phyloP scores from a whole-genome alignment of 2,797 vertebrate species.

The Cossypha heuglini region DNA sequence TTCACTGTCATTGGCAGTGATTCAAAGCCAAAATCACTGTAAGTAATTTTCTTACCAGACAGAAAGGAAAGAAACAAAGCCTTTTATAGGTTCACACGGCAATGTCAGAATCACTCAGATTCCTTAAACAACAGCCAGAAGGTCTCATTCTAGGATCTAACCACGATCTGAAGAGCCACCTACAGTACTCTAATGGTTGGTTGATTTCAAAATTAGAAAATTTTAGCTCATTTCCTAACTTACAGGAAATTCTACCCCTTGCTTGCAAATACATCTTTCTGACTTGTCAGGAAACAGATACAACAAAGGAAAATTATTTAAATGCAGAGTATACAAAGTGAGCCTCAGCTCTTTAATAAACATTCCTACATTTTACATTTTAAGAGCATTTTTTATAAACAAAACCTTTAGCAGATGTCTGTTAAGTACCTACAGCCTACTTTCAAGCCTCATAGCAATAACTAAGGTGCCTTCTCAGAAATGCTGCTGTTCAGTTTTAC shows the following conservation, averaged over 20 bases:
- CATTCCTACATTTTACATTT: background rate
- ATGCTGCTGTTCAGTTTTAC: constrained; percentile 73
- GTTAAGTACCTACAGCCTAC: background rate
- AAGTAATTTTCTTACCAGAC: background rate
- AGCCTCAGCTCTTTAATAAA: background rate
- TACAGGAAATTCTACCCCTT: background rate
- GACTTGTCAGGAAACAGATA: background rate
- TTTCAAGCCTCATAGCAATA: background rate
- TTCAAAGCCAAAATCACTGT: background rate
- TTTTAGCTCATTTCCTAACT: background rate
- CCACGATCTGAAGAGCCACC: background rate
- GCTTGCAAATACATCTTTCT: background rate
- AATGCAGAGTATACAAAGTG: background rate
- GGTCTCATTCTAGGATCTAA: background rate
- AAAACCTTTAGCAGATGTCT: background rate
- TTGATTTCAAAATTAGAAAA: background rate
- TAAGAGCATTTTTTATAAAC: background rate
- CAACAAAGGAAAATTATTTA: background rate
- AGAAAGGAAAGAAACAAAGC: too few species aligned
- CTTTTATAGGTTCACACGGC: background rate
- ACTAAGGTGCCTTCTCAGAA: constrained; percentile 7
- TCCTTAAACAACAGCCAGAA: background rate
- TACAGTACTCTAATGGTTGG: background rate
- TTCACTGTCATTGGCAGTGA: background rate
- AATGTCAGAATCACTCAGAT: background rate